Conservation (phyloP, 2,888 invertebrate genomes). For the Drosophila pseudotakahashii region DNA sequence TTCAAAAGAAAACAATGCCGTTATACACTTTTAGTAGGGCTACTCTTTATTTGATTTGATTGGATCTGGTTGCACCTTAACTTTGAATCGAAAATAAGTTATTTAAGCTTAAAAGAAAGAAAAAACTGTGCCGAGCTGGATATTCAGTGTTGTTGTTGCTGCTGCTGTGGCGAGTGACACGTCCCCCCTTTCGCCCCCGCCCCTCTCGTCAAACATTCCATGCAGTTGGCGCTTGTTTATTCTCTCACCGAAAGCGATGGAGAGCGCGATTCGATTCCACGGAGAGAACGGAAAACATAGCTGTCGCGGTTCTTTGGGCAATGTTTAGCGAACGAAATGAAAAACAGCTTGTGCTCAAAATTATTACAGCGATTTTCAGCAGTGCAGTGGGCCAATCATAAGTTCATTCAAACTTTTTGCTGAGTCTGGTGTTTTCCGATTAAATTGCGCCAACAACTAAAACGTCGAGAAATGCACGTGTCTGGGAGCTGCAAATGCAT, state of each 20-base stretch:
- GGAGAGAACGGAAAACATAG: slow-evolving; percentile 13
- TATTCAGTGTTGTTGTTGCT: slow-evolving; percentile 33
- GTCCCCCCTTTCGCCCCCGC: slow-evolving; percentile 47
- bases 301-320: slow-evolving; percentile 32
- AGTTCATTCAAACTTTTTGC: slow-evolving; percentile 67
- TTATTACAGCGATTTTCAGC: slow-evolving; percentile 16
- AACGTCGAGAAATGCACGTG: slow-evolving; percentile 67
- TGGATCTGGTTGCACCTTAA: background rate
- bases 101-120: slow-evolving; percentile 7
- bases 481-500: slow-evolving; percentile 39
- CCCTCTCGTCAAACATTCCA: slow-evolving; percentile 43
- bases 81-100: slow-evolving; percentile 1
- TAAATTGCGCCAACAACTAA: slow-evolving; percentile 37
- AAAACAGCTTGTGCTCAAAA: slow-evolving; percentile 37
- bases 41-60: background rate
- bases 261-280: slow-evolving; percentile 8
- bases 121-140: slow-evolving; percentile 30
- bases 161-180: slow-evolving; percentile 55
- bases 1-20: slow-evolving; percentile 12
- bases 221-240: slow-evolving; percentile 75
- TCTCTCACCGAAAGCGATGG: slow-evolving; percentile 50
- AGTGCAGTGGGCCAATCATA: slow-evolving; percentile 38
- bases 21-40: background rate
- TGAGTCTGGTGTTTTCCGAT: slow-evolving; percentile 33
- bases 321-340: slow-evolving; percentile 54